These are phyloP conservation scores for Sycophaga agraensis DNA, from an alignment of 1,140 invertebrate species.

Conservation along the genomic window DNA sequence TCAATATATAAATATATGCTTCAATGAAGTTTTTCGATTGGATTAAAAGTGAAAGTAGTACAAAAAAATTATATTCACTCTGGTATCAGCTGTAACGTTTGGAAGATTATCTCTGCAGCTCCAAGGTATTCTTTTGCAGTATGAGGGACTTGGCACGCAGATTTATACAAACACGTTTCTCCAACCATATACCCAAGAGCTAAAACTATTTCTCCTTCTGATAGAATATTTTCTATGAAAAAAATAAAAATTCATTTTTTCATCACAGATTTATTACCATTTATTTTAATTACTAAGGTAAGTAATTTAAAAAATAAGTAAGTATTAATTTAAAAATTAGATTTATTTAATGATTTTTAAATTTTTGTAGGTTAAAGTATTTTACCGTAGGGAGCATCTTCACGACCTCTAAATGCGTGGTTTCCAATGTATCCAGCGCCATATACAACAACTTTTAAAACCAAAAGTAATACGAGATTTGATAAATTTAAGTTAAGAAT, in stretches of 20 bases:
- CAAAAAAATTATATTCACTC: conserved; percentile 58
- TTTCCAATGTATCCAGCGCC: conserved; percentile 76
- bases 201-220: conserved; percentile 67
- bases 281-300: neutral
- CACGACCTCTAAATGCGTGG: conserved; percentile 41
- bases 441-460: conserved; percentile 79
- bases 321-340: conserved; percentile 16
- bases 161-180: conserved; percentile 73
- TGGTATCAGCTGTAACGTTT: conserved; percentile 69
- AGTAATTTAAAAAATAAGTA: too few species aligned
- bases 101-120: conserved; percentile 72
- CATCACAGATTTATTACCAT: too few species aligned
- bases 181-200: conserved; percentile 72
- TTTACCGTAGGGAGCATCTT: conserved; percentile 45
- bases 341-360: conserved; percentile 2
- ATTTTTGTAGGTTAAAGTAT: neutral
- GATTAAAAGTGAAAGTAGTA: neutral
- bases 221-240: conserved; percentile 56
- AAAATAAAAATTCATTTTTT: conserved; percentile 29
- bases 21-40: neutral
- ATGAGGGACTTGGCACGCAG: conserved; percentile 73
- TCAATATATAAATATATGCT: neutral
- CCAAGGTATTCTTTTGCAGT: conserved; percentile 73
- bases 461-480: conserved; percentile 75
- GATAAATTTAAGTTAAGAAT: conserved; percentile 81